Evolutionary conservation across 2,113 vertebrate species (phyloP).

Genomic region (Donacobius atricapilla): DNA sequence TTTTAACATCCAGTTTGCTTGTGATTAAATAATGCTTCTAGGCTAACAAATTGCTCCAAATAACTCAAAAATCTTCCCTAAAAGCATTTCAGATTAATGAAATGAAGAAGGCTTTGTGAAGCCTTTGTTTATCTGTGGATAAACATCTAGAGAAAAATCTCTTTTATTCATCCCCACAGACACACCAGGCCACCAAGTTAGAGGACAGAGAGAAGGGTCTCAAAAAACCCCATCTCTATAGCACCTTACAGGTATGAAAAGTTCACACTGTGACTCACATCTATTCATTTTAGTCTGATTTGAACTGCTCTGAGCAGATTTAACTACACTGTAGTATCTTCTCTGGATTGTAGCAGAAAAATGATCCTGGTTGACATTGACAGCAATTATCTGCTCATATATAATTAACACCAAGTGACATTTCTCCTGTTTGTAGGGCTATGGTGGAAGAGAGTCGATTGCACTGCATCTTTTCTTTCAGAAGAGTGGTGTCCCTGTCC

Average conservation of each 20-base stretch:
- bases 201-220: background rate
- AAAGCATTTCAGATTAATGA: background rate
- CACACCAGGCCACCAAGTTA: background rate
- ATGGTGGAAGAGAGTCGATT: accelerated
- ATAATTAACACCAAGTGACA: background rate
- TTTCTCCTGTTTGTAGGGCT: background rate
- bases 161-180: background rate
- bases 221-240: background rate
- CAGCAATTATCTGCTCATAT: background rate
- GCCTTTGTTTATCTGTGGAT: no score
- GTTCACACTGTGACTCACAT: accelerated
- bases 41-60: background rate
- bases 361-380: background rate
- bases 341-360: background rate
- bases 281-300: background rate
- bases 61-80: background rate
- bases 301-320: background rate
- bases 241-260: background rate
- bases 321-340: background rate
- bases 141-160: background rate
- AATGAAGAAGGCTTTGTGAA: background rate
- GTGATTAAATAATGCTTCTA: background rate
- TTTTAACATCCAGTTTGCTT: background rate
- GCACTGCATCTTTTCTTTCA: background rate
- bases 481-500: background rate